Evolutionary conservation across 2,113 vertebrate genomes (phyloP), one percentile per base, ranked within the genome.

Genomic region (Silurus glanis): DNA sequence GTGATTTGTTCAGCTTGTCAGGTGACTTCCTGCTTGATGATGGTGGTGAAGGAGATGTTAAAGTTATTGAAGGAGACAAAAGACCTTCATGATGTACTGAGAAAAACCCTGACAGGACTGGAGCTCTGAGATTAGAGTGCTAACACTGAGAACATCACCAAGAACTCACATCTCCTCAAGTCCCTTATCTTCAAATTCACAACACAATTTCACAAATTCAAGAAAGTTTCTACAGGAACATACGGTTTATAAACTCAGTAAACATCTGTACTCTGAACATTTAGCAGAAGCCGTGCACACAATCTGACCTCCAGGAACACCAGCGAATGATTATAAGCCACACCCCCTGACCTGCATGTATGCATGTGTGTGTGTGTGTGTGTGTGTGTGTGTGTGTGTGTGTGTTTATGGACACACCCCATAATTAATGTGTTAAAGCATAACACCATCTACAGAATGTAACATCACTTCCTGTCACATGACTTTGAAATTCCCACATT

Each of bases 381-480:
- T 79, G 28, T 71, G 53, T 86, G 85, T 81, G 64, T 86, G 87
- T 85, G 83, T 71, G 78, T 61, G 62, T 45, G n/a, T 58, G 83
- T 51, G 49, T 80, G 79, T 56, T 76, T 76, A 53, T 80, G 47
- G 55, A 80, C 79, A 72, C 84, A 78, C 86, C 83, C 79, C 5
- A 16, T 1, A 83, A 0, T 45, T 72, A 19, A 17, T 72, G 37
- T 72, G 21, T 23, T 76, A 23, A 75, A 75, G 49, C 9, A 12
- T 51, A 45, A 51, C 19, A 12, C 47, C 21, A 75, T n/a, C 47
- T 51, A 75, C 72, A 1, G 51, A 51, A 51, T 51, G 23, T 75
- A 55, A 25, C 10, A 16, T 5, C 47, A 76, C 7, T 79, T 56
- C n/a, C 49, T 78, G 75, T 55, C 51, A 55, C 53, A 55, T 79